Evolutionary conservation across 2,888 invertebrate species (phyloP).

Genomic region (Mesodorylaimus sp.): DNA sequence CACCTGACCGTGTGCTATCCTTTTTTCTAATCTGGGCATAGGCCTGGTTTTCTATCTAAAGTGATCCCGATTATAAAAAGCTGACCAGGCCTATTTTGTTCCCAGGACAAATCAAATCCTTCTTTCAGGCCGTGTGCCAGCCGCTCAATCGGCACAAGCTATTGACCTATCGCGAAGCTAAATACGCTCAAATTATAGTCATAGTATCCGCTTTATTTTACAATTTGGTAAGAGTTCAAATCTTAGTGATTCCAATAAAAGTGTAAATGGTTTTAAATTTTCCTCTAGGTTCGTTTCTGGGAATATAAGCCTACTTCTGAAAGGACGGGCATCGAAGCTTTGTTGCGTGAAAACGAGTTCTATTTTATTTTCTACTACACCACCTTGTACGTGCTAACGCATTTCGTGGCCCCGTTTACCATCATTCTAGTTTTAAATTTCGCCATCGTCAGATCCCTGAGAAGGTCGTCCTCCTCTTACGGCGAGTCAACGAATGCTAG

Average conservation of each 20-base stretch:
- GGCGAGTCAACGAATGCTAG: no score
- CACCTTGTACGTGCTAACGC: not conserved
- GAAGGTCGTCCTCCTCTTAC: no score
- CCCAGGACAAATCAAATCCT: no score
- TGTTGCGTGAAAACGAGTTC: not conserved
- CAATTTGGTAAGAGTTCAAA: not conserved
- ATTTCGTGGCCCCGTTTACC: not conserved
- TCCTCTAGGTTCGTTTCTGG: no score
- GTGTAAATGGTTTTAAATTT: not conserved
- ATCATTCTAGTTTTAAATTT: not conserved
- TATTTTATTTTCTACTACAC: not conserved
- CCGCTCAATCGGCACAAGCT: not conserved
- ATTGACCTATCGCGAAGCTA: not conserved
- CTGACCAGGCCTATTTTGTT: no score
- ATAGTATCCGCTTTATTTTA: not conserved
- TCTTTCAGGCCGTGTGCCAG: not conserved
- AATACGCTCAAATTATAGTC: not conserved
- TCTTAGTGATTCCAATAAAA: not conserved
- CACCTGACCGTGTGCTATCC: no score
- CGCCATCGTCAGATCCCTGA: not conserved
- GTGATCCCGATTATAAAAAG: no score
- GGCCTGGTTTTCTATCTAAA: no score
- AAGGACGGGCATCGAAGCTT: no score
- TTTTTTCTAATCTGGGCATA: no score
- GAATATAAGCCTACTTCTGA: no score